Base-by-base conservation (phyloP, 1,140 invertebrate genomes). In the Euschistus heros region DNA sequence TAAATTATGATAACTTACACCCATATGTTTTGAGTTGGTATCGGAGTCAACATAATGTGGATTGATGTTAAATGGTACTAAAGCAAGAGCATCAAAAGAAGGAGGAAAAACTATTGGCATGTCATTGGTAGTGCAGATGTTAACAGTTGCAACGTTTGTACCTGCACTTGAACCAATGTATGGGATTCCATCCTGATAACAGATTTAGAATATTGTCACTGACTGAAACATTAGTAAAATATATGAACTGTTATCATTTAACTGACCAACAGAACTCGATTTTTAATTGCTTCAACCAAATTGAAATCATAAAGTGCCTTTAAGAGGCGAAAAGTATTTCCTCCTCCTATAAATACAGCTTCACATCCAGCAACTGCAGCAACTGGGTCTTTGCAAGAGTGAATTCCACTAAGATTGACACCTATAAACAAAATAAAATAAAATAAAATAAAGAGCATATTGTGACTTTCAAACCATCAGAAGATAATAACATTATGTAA, bases 1-100 rank as follows among this genome's bases (percentile, higher is more conserved):
- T 10, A 37, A 37, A 4, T 37, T 37, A 2, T 10, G 13, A 37
- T 37, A 10, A 69, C 72, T 86, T 76, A 88, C 88, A 30, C 87
- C 88, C 76, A 84, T 87, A 74, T 90, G 87, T 66, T 75, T 84
- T 65, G 79, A 81, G 70, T 74, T 78, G 17, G 76, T 70, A 69
- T 83, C 76, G 47, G 81, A 72, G 62, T 91, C 88, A 68, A 88
- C 73, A 73, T 89, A 92, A 75, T 92, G 89, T 42, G 89, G 87
- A 75, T 92, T 92, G 50, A 92, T 90, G 74, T 92, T 91, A 73
- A 91, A 91, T 4, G 87, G 86, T 4, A 92, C 82, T 17, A 92
- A 77, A 20, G 77, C 78, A 47, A 92, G 75, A 8, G 86, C 88
- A 67, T 84, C 76, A 76, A 91, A 90, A 64, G 76, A 80, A 24